Conservation (phyloP, 2,797 vertebrate species). For the Karalla daura region DNA sequence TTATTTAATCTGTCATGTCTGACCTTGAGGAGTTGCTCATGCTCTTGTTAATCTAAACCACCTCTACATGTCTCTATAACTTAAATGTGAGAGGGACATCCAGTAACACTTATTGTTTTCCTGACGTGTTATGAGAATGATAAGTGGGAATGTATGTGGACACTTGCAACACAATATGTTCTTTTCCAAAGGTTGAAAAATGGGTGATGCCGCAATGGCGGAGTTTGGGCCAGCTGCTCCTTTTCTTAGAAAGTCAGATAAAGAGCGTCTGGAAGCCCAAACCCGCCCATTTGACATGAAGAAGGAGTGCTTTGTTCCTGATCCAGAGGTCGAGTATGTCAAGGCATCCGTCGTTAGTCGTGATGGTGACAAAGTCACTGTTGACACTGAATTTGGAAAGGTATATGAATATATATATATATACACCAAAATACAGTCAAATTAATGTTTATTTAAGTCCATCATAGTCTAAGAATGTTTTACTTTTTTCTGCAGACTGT, state of each 20-base stretch:
- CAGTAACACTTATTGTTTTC: neutral
- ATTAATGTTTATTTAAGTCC: neutral
- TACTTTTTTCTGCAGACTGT: slow-evolving; percentile 76
- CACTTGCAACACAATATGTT: neutral
- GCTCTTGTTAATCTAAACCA: neutral
- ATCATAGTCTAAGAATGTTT: too few species aligned
- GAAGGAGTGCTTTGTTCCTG: slow-evolving; percentile 89
- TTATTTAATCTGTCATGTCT: neutral
- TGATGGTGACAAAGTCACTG: slow-evolving; percentile 89
- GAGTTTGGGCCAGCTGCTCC: slow-evolving; percentile 89
- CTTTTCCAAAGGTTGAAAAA: slow-evolving; percentile 58
- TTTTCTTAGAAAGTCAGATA: slow-evolving; percentile 89
- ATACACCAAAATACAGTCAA: neutral
- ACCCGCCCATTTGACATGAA: slow-evolving; percentile 91
- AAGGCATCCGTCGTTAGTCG: slow-evolving; percentile 84
- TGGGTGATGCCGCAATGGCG: slow-evolving; percentile 84
- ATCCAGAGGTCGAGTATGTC: slow-evolving; percentile 87
- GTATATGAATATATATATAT: slow-evolving; percentile 67
- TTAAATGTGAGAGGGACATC: neutral
- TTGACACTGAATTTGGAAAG: slow-evolving; percentile 85
- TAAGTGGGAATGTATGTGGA: neutral
- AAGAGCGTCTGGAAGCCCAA: slow-evolving; percentile 88
- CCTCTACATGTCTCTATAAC: neutral
- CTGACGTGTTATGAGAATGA: neutral
- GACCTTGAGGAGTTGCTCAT: neutral